A percentile compares a stretch with the other conserved stretches of the same genome.
Conservation (phyloP, 2,888 invertebrate species). For the Nipponacmea schrenckii region DNA sequence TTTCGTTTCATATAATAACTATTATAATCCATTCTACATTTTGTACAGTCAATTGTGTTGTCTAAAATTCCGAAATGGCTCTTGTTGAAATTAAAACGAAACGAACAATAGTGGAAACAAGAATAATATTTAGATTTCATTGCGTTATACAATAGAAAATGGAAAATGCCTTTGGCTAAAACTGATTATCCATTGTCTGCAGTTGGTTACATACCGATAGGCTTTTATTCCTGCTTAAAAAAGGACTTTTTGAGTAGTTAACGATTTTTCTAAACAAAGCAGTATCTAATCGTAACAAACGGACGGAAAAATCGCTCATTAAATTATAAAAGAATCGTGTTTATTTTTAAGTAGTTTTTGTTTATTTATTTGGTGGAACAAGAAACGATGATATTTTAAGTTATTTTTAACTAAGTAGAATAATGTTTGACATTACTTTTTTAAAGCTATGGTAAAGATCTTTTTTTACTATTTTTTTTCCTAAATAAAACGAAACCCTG, state of each 20-base stretch:
- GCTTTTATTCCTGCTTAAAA: not conserved
- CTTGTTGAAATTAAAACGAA: slow-evolving; percentile 8
- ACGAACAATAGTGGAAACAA: not conserved
- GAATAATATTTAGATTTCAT: slow-evolving; percentile 7
- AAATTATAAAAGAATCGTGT: not conserved
- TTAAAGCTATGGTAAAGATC: too few relatives aligned
- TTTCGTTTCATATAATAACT: not conserved
- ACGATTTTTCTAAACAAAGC: not conserved
- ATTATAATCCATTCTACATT: slow-evolving; percentile 2
- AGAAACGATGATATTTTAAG: too few relatives aligned
- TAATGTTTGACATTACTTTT: too few relatives aligned
- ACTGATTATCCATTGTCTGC: not conserved
- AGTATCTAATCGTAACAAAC: not conserved
- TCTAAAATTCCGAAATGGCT: slow-evolving; percentile 7
- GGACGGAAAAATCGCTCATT: not conserved
- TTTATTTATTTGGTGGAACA: not conserved
- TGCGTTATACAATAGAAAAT: slow-evolving; percentile 3
- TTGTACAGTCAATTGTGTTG: slow-evolving; percentile 5
- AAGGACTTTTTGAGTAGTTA: not conserved
- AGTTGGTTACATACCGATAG: not conserved
- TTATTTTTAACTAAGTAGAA: too few relatives aligned
- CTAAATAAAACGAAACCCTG: too few relatives aligned
- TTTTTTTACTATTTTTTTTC: too few relatives aligned
- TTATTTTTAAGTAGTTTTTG: not conserved
- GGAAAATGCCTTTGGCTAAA: not conserved